A percentile compares a stretch with the other conserved stretches of the same genome.
Conservation (phyloP, 2,888 invertebrate species). For the Lacanobia oleracea region DNA sequence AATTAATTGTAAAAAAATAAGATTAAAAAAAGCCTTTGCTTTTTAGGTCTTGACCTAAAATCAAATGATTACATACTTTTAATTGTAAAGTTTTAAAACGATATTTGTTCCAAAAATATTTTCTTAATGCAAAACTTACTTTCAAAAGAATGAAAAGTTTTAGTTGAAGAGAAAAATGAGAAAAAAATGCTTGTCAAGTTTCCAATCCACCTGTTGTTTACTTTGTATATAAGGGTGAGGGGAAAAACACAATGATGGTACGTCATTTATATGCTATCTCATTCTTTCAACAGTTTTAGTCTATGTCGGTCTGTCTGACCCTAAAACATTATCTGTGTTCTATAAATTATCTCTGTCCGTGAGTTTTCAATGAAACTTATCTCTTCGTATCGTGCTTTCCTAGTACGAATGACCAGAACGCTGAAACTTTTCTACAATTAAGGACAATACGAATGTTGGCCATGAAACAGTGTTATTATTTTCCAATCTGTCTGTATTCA, state of each 20-base stretch:
- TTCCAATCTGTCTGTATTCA: not conserved
- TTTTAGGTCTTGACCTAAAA: too few relatives aligned
- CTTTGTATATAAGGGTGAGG: not conserved
- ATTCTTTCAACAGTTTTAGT: not conserved
- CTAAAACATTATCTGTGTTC: not conserved
- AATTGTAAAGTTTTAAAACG: too few relatives aligned
- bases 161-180: too few relatives aligned
- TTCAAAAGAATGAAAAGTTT: too few relatives aligned
- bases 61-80: too few relatives aligned
- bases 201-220: not conserved
- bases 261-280: not conserved
- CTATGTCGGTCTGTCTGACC: not conserved
- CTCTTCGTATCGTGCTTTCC: not conserved
- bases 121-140: too few relatives aligned
- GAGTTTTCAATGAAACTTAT: not conserved
- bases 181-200: too few relatives aligned
- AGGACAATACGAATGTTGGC: not conserved
- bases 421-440: slow-evolving; percentile 5
- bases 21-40: too few relatives aligned
- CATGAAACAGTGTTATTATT: not conserved
- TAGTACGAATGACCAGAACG: slow-evolving; percentile 3
- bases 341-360: not conserved
- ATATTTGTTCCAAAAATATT: too few relatives aligned
- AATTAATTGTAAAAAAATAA: too few relatives aligned
- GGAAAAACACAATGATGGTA: fast-evolving